Percentiles rank a stretch among this genome's conserved stretches.
Conservation (phyloP, 1,140 invertebrate genomes). For the Aphelinus atriplicis region DNA sequence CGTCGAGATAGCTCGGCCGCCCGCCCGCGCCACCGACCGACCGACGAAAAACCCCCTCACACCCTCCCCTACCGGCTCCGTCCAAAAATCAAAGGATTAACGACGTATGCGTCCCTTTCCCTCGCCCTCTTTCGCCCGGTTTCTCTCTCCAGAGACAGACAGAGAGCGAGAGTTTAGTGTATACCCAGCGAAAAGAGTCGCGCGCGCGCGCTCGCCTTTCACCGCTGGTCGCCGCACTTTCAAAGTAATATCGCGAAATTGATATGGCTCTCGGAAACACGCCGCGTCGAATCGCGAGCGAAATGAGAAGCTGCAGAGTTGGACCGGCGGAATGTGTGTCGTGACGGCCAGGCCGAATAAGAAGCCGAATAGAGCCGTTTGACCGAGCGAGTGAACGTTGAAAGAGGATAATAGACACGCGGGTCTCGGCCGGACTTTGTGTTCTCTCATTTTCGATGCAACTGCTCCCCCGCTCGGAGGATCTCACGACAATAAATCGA, state of each 20-base stretch:
- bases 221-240: slow-evolving; percentile 43
- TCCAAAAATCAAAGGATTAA: slow-evolving; percentile 63
- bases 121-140: slow-evolving; percentile 11
- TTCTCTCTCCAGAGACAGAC: not conserved
- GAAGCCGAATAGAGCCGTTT: slow-evolving; percentile 34
- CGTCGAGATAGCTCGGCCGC: not conserved
- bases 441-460: not conserved
- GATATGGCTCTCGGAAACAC: slow-evolving; percentile 36
- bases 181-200: not conserved
- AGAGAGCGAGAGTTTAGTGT: too few species aligned
- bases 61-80: not conserved
- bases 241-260: slow-evolving; percentile 44
- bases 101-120: slow-evolving; percentile 47
- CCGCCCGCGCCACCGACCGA: not conserved
- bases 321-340: not conserved
- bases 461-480: too few species aligned
- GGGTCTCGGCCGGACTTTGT: not conserved
- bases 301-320: slow-evolving; percentile 4
- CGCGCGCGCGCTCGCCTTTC: slow-evolving; percentile 9
- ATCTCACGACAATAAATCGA: too few species aligned
- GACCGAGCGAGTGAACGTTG: slow-evolving; percentile 36
- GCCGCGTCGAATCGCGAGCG: not conserved
- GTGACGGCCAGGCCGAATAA: slow-evolving; percentile 20
- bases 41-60: too few species aligned
- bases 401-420: not conserved